These are phyloP conservation scores for Eupeodes luniger DNA, from an alignment of 2,888 invertebrate genomes.

Conservation along the genomic window DNA sequence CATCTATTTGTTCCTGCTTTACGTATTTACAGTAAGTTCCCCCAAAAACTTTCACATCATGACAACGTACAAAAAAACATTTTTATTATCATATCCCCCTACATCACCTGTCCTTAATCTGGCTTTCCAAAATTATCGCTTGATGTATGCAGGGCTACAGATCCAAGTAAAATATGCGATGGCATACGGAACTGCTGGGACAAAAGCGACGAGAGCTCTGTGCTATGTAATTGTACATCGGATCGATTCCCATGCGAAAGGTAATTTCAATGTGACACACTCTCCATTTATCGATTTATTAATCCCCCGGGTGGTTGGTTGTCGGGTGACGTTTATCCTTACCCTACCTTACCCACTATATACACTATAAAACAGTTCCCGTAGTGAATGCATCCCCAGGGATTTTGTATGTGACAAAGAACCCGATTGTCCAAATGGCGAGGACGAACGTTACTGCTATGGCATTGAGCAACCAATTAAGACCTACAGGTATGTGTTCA, in stretches of 20 bases:
- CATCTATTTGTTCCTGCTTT: slow-evolving; percentile 87
- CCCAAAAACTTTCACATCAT: background rate
- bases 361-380: slow-evolving; percentile 77
- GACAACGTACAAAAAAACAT: background rate
- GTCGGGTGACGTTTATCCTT: slow-evolving; percentile 25
- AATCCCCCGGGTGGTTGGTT: slow-evolving; percentile 20
- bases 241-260: slow-evolving; percentile 85
- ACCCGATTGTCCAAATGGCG: slow-evolving; percentile 89
- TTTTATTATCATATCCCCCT: background rate
- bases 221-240: slow-evolving; percentile 87
- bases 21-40: slow-evolving; percentile 86
- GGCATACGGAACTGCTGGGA: slow-evolving; percentile 91
- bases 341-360: background rate
- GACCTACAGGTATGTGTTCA: slow-evolving; percentile 64
- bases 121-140: background rate
- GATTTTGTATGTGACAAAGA: slow-evolving; percentile 92
- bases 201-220: slow-evolving; percentile 90
- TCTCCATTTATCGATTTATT: slow-evolving; percentile 36
- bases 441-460: slow-evolving; percentile 89
- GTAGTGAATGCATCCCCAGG: slow-evolving; percentile 87
- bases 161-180: slow-evolving; percentile 90
- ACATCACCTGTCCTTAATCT: background rate
- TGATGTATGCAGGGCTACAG: slow-evolving; percentile 84
- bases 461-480: slow-evolving; percentile 83
- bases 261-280: slow-evolving; percentile 81